These are phyloP conservation scores for Napeogenes sylphis DNA, from an alignment of 2,888 invertebrate species.

Conservation along the genomic window DNA sequence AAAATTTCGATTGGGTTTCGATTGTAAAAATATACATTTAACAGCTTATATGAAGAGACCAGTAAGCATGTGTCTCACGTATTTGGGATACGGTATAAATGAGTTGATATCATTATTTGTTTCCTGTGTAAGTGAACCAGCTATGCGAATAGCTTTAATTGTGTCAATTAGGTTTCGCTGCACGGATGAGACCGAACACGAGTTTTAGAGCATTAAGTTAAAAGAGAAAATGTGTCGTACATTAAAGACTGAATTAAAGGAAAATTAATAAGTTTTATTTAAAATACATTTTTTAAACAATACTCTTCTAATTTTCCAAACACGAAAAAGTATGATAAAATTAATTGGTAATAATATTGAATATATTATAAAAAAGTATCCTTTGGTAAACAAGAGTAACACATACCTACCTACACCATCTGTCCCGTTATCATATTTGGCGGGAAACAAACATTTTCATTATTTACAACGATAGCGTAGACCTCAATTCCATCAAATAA, in stretches of 20 bases:
- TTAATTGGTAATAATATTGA: too few relatives aligned
- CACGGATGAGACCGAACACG: slow-evolving; percentile 1
- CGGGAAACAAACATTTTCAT: neutral
- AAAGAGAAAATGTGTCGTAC: neutral
- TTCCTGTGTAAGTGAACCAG: slow-evolving; percentile 28
- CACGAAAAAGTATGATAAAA: too few relatives aligned
- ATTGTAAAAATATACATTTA: too few relatives aligned
- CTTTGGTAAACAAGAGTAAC: too few relatives aligned
- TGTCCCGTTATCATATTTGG: too few relatives aligned
- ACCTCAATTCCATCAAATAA: slow-evolving; percentile 4
- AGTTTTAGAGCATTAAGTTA: neutral
- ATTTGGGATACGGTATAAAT: slow-evolving; percentile 47
- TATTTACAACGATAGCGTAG: neutral
- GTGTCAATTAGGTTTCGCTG: slow-evolving; percentile 7
- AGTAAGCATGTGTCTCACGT: slow-evolving; percentile 33
- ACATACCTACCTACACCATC: too few relatives aligned
- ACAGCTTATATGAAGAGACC: neutral
- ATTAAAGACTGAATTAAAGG: too few relatives aligned
- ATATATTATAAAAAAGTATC: too few relatives aligned
- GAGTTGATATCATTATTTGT: slow-evolving; percentile 45
- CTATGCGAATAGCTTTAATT: slow-evolving; percentile 13
- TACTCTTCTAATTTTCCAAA: too few relatives aligned
- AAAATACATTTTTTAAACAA: too few relatives aligned
- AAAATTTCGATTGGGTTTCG: too few relatives aligned
- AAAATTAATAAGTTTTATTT: too few relatives aligned